These are phyloP conservation scores for Thamnophis sirtalis DNA, from an alignment of 2,113 vertebrate genomes.

Conservation along the genomic window DNA sequence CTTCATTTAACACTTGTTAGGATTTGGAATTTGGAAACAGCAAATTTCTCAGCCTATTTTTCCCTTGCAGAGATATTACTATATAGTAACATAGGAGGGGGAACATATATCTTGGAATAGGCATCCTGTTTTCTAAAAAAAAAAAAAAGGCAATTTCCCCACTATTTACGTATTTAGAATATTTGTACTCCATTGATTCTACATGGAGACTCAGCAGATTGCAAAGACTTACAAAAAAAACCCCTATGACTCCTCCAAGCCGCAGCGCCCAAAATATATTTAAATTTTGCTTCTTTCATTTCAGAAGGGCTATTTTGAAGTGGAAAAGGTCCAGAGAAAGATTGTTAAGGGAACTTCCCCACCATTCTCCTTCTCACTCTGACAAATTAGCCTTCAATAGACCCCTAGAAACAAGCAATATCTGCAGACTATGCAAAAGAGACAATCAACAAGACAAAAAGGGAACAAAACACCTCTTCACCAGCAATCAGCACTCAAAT, in stretches of 20 bases:
- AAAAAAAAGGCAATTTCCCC: not conserved
- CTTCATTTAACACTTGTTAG: not conserved
- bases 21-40: not conserved
- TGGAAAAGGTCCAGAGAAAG: not conserved
- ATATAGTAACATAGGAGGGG: not conserved
- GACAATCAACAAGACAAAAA: too few relatives aligned
- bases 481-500: not conserved
- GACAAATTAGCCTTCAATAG: too few relatives aligned
- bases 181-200: not conserved
- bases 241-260: not conserved
- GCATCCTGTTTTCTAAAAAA: not conserved
- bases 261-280: not conserved
- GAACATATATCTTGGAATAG: not conserved
- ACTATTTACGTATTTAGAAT: not conserved
- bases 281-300: not conserved
- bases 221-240: not conserved
- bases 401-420: too few relatives aligned
- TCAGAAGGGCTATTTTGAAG: not conserved
- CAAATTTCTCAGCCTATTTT: not conserved
- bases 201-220: not conserved
- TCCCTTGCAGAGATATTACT: not conserved
- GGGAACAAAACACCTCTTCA: too few relatives aligned
- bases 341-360: not conserved
- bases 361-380: not conserved
- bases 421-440: too few relatives aligned